Percentiles rank a stretch among this genome's conserved stretches.
Evolutionary conservation across 2,888 invertebrate species (phyloP).

Genomic region (Gortyna flavago): DNA sequence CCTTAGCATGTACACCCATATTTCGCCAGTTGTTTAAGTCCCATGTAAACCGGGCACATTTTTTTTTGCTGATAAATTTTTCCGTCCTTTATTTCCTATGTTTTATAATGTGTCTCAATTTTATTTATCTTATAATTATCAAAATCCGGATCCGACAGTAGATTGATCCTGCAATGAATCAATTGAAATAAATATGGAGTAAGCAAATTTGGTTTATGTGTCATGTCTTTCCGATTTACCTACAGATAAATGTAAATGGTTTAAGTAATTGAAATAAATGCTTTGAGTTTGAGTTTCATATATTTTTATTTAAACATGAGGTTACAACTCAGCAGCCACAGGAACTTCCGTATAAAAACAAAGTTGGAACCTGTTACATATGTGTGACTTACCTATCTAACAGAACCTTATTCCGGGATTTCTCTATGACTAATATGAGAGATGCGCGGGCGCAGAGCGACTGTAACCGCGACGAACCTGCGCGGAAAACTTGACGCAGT

Average conservation of each 20-base stretch:
- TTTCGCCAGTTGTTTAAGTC: no score
- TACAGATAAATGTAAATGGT: no score
- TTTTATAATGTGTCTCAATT: background rate
- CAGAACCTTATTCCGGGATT: slow-evolving; percentile 7
- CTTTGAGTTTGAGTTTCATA: no score
- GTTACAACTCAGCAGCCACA: background rate
- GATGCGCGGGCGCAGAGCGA: background rate
- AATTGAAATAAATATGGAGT: background rate
- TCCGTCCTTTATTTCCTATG: background rate
- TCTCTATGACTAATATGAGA: background rate
- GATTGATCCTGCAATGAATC: background rate
- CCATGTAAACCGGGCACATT: no score
- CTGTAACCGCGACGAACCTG: background rate
- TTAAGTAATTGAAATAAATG: no score
- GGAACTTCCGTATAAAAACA: slow-evolving; percentile 5
- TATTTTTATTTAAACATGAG: background rate
- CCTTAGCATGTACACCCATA: no score
- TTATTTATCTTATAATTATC: background rate
- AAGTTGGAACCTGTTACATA: background rate
- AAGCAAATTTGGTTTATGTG: background rate
- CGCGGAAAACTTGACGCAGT: background rate
- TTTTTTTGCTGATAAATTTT: background rate
- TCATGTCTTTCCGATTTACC: background rate
- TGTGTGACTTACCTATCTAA: no score
- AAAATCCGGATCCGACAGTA: background rate